Conservation (phyloP, 2,113 vertebrate genomes). For the Triplophysa rosa region DNA sequence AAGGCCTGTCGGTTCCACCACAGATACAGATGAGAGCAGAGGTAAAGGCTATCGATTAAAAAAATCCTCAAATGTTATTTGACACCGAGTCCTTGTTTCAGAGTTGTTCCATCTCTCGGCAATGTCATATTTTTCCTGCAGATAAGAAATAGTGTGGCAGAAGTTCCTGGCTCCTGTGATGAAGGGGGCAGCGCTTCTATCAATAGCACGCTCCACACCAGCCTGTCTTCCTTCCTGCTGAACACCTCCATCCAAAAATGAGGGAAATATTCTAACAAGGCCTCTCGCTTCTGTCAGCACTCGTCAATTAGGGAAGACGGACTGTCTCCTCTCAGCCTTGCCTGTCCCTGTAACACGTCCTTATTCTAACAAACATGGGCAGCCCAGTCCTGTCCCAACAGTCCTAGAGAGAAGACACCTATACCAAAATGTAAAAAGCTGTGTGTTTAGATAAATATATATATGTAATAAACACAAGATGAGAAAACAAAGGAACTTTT, state of each 20-base stretch:
- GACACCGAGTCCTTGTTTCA: background rate
- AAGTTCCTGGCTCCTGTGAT: slow-evolving; percentile 17
- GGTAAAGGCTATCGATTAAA: slow-evolving; percentile 67
- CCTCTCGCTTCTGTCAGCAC: slow-evolving; percentile 61
- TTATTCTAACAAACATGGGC: slow-evolving; percentile 32
- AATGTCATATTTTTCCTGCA: slow-evolving; percentile 46
- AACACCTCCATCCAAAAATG: slow-evolving; percentile 47
- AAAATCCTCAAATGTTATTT: background rate
- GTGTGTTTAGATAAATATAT: slow-evolving; percentile 58
- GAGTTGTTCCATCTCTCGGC: background rate
- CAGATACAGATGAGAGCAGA: slow-evolving; percentile 80
- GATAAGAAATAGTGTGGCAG: slow-evolving; percentile 72
- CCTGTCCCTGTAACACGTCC: slow-evolving; percentile 50
- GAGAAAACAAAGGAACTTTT: slow-evolving; percentile 69
- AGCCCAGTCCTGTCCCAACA: background rate
- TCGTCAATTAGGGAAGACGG: slow-evolving; percentile 74
- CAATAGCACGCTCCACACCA: background rate
- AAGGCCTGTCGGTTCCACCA: slow-evolving; percentile 81
- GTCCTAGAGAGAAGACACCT: slow-evolving; percentile 69
- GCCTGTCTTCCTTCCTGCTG: slow-evolving; percentile 26
- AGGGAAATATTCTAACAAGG: slow-evolving; percentile 49
- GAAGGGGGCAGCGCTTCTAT: background rate
- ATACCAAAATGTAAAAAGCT: slow-evolving; percentile 80
- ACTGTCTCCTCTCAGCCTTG: slow-evolving; percentile 61
- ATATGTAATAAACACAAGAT: slow-evolving; percentile 67